A percentile compares a stretch with the other conserved stretches of the same genome.
phyloP scores from a whole-genome alignment of 2,888 invertebrate species.

The Deilephila porcellus region DNA sequence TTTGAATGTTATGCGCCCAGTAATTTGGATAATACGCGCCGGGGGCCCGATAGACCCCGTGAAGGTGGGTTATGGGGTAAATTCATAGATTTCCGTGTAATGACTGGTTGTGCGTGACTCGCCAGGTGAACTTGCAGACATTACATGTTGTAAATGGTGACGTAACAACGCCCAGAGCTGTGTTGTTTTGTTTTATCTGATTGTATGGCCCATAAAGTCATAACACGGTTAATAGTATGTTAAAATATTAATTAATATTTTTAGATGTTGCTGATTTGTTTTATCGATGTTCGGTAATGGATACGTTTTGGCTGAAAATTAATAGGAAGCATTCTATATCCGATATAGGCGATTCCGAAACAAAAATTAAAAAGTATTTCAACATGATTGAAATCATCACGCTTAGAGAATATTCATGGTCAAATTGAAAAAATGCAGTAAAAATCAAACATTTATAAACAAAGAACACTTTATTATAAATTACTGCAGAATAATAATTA shows the following conservation, averaged over 20 bases:
- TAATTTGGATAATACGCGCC: slow-evolving; percentile 30
- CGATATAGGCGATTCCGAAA: no score
- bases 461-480: no score
- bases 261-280: not conserved
- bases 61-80: slow-evolving; percentile 55
- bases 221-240: not conserved
- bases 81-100: slow-evolving; percentile 65
- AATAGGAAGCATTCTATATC: no score
- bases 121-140: slow-evolving; percentile 40
- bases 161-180: not conserved
- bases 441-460: no score
- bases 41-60: slow-evolving; percentile 23
- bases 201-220: not conserved
- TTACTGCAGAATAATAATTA: no score
- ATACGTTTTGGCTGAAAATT: no score
- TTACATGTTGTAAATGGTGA: slow-evolving; percentile 13
- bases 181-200: slow-evolving; percentile 6
- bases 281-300: no score
- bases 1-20: slow-evolving; percentile 29
- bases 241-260: not conserved
- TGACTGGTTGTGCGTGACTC: slow-evolving; percentile 61
- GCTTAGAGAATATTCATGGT: no score
- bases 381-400: no score
- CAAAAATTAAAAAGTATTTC: no score
- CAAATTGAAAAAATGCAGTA: no score